Base-by-base conservation (phyloP, 2,797 vertebrate species). In the Syngnathus rostellatus region DNA sequence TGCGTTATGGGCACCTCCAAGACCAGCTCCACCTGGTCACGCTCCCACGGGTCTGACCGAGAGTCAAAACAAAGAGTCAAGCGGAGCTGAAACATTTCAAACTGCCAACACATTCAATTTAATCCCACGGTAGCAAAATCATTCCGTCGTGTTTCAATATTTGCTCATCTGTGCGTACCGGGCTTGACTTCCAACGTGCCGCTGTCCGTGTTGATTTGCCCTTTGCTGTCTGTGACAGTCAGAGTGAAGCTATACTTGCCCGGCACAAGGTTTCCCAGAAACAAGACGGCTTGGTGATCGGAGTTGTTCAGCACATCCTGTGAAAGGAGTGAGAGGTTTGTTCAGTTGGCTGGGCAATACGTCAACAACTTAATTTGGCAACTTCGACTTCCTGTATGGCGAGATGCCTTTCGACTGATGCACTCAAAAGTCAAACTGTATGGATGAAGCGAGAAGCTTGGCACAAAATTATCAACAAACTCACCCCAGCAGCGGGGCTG, bases 241-340 rank as follows among this genome's bases (percentile, higher is more conserved):
- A 99, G 86, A 25, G 89, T 92, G 83, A 98, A 99, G 0, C 85
- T 93, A 84, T 99, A 99, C 59, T 93, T 95, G 21, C 97, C 97
- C 84, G 93, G 92, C 2, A 99, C 97, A 83, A 99, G 87, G 87
- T 98, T 96, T 68, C 94, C 92, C 21, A 99, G 87, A 55, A 98
- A 93, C 65, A 99, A 92, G 76, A 98, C 86, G 0, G 95, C 88
- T 76, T 95, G 96, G 79, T 93, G 96, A 82, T 99, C 93, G 38
- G 97, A 98, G 86, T 90, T 92, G 86, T 98, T 99, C 75, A 99
- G 84, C 58, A 98, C 94, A 71, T 97, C 96, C 97, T 99, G 77
- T 39, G 50, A 21, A 40, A 63, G 14, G 40, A 60, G 58, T 58
- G 54, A 10, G 2, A 57, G 2, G 14, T 38, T n/a, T 51, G 19